A percentile compares a stretch with the other conserved stretches of the same genome.
These are phyloP conservation scores for Dallia pectoralis DNA, from an alignment of 2,797 vertebrate species.

Conservation along the genomic window DNA sequence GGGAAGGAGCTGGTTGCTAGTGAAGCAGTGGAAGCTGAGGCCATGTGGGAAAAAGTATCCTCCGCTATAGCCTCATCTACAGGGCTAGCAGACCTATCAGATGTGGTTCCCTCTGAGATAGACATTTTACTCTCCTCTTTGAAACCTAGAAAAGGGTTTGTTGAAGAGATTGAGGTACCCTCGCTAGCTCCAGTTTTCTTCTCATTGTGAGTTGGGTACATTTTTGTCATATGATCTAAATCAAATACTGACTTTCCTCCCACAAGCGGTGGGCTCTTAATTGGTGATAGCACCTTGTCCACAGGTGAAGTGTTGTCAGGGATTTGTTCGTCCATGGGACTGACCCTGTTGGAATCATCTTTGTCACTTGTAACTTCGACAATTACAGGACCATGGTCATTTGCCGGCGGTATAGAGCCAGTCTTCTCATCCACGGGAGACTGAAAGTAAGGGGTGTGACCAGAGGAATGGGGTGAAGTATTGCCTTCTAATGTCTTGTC, in stretches of 20 bases:
- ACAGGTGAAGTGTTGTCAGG: slow-evolving; percentile 75
- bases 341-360: slow-evolving; percentile 81
- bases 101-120: slow-evolving; percentile 95
- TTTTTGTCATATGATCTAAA: slow-evolving; percentile 45
- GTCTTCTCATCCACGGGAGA: slow-evolving; percentile 93
- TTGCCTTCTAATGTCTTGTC: slow-evolving; percentile 90
- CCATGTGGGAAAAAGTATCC: slow-evolving; percentile 94
- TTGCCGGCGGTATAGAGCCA: slow-evolving; percentile 69
- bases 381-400: slow-evolving; percentile 74
- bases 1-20: slow-evolving; percentile 94
- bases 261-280: slow-evolving; percentile 76
- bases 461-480: slow-evolving; percentile 90
- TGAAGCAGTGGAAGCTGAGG: slow-evolving; percentile 92
- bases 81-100: slow-evolving; percentile 93
- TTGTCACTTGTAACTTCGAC: slow-evolving; percentile 88
- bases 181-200: slow-evolving; percentile 71
- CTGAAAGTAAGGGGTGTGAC: slow-evolving; percentile 97
- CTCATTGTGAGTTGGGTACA: slow-evolving; percentile 58
- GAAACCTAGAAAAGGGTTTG: slow-evolving; percentile 76
- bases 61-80: slow-evolving; percentile 93
- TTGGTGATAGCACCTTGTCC: slow-evolving; percentile 76
- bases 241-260: slow-evolving; percentile 69
- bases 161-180: slow-evolving; percentile 54
- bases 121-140: slow-evolving; percentile 99
- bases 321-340: slow-evolving; percentile 86